Conservation (phyloP, 2,797 vertebrate genomes). For the Ctenosaura bakeri region DNA sequence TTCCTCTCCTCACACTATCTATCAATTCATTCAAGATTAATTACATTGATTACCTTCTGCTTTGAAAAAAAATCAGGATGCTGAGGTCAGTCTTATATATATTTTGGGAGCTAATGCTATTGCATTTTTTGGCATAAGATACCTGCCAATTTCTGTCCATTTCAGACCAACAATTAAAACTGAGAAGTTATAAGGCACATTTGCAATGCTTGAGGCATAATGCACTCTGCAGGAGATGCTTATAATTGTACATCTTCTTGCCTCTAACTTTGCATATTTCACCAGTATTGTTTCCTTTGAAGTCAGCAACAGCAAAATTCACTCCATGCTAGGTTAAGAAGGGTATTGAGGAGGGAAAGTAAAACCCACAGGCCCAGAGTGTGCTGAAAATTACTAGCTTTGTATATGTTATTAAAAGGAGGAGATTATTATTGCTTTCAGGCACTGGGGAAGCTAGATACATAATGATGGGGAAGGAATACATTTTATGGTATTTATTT, state of each 20-base stretch:
- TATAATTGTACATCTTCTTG: conserved; percentile 16
- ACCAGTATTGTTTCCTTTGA: conserved; percentile 22
- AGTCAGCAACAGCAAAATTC: background rate
- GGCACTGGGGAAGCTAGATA: conserved; percentile 27
- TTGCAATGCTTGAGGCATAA: conserved; percentile 46
- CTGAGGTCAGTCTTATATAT: background rate
- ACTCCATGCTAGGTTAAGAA: conserved; percentile 29
- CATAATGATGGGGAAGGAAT: conserved; percentile 19
- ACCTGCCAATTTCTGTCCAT: background rate
- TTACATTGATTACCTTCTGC: background rate
- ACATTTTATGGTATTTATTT: background rate
- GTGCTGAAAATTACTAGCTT: conserved; percentile 15
- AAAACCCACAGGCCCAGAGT: background rate
- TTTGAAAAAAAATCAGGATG: background rate
- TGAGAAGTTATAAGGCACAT: conserved; percentile 6
- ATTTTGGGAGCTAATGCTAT: background rate
- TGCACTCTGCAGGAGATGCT: conserved; percentile 49
- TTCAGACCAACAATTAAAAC: conserved; percentile 51
- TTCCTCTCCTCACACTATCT: background rate
- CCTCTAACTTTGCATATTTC: conserved; percentile 37
- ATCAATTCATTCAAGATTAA: background rate
- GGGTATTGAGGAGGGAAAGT: background rate
- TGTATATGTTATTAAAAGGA: conserved; percentile 43
- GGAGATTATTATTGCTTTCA: conserved; percentile 17
- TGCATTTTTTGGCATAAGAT: conserved; percentile 1